Evolutionary conservation across 2,113 vertebrate species (phyloP).

Genomic region (Paradoxurus hermaphroditus): DNA sequence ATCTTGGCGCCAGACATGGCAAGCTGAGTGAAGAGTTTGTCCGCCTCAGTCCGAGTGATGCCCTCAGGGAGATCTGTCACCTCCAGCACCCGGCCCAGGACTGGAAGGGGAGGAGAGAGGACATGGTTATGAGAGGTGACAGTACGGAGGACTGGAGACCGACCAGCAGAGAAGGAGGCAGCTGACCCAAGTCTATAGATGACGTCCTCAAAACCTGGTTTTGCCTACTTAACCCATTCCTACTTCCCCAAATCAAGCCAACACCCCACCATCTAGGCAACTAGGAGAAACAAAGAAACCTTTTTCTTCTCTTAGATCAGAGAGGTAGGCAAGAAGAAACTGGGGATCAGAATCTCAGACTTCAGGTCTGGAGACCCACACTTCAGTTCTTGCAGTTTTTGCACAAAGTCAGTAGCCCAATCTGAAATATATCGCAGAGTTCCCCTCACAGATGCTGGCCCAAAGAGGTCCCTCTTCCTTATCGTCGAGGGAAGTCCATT

Average conservation of each 20-base stretch:
- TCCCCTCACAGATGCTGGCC: not conserved
- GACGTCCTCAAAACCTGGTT: not conserved
- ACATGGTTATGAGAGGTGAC: not conserved
- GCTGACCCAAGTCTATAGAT: not conserved
- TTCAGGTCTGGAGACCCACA: not conserved
- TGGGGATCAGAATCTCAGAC: not conserved
- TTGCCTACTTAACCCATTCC: not conserved
- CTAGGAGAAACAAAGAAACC: not conserved
- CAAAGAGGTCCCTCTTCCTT: not conserved
- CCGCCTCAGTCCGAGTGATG: slow-evolving; percentile 95
- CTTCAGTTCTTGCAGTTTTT: not conserved
- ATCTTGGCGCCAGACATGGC: slow-evolving; percentile 98
- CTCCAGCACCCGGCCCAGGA: slow-evolving; percentile 95
- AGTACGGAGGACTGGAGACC: not conserved
- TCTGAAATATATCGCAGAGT: not conserved
- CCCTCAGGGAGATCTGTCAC: slow-evolving; percentile 98
- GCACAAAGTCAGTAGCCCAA: not conserved
- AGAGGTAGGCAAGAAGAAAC: not conserved
- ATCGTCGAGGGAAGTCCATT: not conserved
- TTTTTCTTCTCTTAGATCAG: not conserved
- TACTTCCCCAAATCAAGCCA: not conserved
- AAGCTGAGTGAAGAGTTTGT: slow-evolving; percentile 98
- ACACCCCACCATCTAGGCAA: not conserved
- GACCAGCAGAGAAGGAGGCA: not conserved
- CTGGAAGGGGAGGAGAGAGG: slow-evolving; percentile 77